Conservation (phyloP, 2,113 vertebrate species). For the Cettia cetti region DNA sequence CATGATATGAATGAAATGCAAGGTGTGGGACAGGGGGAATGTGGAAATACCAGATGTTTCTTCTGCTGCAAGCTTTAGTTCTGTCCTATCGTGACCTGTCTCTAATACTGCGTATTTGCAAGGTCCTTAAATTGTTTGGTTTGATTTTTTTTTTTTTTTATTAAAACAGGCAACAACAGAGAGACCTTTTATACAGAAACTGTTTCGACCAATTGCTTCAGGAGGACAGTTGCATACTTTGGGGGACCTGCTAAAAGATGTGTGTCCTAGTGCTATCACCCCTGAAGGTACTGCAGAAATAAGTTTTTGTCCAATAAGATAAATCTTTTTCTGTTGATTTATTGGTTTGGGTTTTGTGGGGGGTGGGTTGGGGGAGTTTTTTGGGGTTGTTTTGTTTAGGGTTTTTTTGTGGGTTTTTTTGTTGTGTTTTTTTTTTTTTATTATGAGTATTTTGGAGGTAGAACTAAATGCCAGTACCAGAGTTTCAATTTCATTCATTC, state of each 20-base stretch:
- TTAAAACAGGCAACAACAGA: constrained; percentile 83
- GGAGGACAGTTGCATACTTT: constrained; percentile 87
- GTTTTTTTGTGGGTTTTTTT: no score
- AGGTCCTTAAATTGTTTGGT: not conserved
- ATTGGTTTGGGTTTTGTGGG: not conserved
- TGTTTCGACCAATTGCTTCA: constrained; percentile 87
- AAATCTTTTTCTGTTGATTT: not conserved
- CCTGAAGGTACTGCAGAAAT: constrained; percentile 77
- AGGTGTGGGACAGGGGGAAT: accelerated
- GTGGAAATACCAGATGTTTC: not conserved
- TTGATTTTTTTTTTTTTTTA: not conserved
- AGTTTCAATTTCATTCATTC: not conserved
- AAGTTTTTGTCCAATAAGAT: not conserved
- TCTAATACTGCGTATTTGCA: not conserved
- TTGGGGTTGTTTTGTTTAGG: no score
- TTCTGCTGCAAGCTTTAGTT: not conserved
- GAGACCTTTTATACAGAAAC: constrained; percentile 94
- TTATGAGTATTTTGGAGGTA: not conserved
- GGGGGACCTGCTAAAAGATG: constrained; percentile 89
- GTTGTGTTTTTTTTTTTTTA: not conserved
- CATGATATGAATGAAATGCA: not conserved
- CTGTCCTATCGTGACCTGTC: not conserved
- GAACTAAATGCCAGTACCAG: not conserved
- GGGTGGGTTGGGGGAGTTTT: no score
- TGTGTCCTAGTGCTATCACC: constrained; percentile 83